Conservation (phyloP, 1,140 invertebrate species). For the Melipona quadrifasciata region DNA sequence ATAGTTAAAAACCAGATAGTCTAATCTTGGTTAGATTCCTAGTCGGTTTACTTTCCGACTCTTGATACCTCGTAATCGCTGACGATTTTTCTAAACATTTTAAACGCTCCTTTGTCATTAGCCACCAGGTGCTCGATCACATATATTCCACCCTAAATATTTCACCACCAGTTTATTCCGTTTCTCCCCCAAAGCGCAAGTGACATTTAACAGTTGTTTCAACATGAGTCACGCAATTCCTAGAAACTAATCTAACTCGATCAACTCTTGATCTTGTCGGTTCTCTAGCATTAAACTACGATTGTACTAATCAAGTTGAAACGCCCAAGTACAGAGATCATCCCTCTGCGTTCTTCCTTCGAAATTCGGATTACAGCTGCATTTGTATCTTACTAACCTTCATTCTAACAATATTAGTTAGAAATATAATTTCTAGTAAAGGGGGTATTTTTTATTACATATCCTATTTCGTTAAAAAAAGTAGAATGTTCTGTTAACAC, state of each 20-base stretch:
- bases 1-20: slow-evolving; percentile 11
- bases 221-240: neutral
- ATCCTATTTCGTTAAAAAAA: no score
- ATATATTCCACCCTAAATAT: no score
- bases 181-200: neutral
- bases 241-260: neutral
- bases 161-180: neutral
- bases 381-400: no score
- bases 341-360: neutral
- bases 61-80: neutral
- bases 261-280: neutral
- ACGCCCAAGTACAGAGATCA: neutral
- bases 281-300: no score
- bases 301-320: neutral
- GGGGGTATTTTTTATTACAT: no score
- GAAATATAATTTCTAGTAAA: no score
- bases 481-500: no score
- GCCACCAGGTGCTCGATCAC: neutral
- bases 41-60: neutral
- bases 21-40: neutral
- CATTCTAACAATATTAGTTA: no score
- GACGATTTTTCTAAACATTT: neutral
- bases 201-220: neutral
- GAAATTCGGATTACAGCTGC: no score
- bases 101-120: slow-evolving; percentile 1